Evolutionary conservation across 1,140 invertebrate species (phyloP).

Genomic region (Anadara kagoshimensis): DNA sequence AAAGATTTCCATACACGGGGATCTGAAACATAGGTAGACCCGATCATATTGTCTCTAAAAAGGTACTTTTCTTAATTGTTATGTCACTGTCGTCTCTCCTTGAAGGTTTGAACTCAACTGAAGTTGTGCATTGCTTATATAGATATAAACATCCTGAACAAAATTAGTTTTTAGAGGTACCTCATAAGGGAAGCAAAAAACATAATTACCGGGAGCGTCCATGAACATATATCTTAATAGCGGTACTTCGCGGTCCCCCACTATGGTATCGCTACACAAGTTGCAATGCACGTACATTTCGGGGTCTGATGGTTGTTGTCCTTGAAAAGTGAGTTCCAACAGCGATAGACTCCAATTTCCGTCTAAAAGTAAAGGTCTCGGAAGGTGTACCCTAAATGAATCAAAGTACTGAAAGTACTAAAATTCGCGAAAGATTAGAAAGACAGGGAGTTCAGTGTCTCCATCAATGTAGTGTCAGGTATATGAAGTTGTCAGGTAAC

Average conservation of each 20-base stretch:
- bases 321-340: not conserved
- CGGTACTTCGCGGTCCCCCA: conserved; percentile 14
- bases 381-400: not conserved
- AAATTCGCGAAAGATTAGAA: too few relatives aligned
- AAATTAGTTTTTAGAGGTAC: conserved; percentile 13
- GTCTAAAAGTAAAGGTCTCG: not conserved
- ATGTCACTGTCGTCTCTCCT: too few relatives aligned
- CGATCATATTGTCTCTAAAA: not conserved
- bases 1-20: conserved; percentile 19
- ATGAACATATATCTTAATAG: conserved; percentile 14
- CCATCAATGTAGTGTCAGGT: too few relatives aligned
- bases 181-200: conserved; percentile 4
- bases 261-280: conserved; percentile 5
- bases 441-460: too few relatives aligned
- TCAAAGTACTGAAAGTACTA: too few relatives aligned
- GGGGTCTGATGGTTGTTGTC: too few relatives aligned
- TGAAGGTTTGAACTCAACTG: too few relatives aligned
- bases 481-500: too few relatives aligned
- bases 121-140: conserved; percentile 13
- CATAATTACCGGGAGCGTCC: conserved; percentile 1
- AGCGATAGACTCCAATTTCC: conserved; percentile 3
- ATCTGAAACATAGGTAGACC: conserved; percentile 10
- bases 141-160: conserved; percentile 14
- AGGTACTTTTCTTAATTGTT: too few relatives aligned
- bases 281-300: too few relatives aligned